Percentiles rank a stretch among this genome's conserved stretches.
phyloP scores from a whole-genome alignment of 2,113 vertebrate species.

The Aythya baeri region DNA sequence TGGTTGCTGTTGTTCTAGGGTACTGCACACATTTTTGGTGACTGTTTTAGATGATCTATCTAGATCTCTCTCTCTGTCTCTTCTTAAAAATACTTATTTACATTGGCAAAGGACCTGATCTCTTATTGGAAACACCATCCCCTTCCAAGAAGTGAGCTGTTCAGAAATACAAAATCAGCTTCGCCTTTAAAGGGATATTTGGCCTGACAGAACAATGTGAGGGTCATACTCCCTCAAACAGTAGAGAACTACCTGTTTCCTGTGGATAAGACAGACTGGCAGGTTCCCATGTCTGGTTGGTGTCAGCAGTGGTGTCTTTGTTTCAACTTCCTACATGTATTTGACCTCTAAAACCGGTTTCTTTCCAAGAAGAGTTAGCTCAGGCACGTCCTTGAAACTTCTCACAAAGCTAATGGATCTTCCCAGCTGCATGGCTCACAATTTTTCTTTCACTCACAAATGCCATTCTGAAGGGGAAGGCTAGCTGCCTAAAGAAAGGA shows the following conservation, averaged over 20 bases:
- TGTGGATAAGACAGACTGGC: constrained; percentile 55
- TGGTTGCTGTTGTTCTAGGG: neutral
- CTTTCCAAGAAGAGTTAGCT: constrained; percentile 20
- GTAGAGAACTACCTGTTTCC: constrained; percentile 58
- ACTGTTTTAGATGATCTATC: neutral
- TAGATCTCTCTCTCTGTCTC: neutral
- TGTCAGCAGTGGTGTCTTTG: constrained; percentile 23
- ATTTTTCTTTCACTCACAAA: neutral
- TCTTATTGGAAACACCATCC: neutral
- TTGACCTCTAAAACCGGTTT: constrained; percentile 33
- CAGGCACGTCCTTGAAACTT: constrained; percentile 5
- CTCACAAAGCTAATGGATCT: neutral
- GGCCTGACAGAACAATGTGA: constrained; percentile 29
- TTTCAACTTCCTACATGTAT: constrained; percentile 56
- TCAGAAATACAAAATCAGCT: constrained; percentile 34
- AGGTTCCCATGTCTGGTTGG: constrained; percentile 37
- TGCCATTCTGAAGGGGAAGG: neutral
- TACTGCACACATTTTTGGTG: neutral
- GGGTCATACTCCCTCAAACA: constrained; percentile 42
- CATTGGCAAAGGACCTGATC: neutral
- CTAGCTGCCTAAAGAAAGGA: neutral
- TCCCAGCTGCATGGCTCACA: neutral
- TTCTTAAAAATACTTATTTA: neutral
- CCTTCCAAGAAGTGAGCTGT: constrained; percentile 45
- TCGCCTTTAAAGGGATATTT: constrained; percentile 30